phyloP scores from a whole-genome alignment of 1,140 invertebrate species.

The Drosophila punjabiensis region DNA sequence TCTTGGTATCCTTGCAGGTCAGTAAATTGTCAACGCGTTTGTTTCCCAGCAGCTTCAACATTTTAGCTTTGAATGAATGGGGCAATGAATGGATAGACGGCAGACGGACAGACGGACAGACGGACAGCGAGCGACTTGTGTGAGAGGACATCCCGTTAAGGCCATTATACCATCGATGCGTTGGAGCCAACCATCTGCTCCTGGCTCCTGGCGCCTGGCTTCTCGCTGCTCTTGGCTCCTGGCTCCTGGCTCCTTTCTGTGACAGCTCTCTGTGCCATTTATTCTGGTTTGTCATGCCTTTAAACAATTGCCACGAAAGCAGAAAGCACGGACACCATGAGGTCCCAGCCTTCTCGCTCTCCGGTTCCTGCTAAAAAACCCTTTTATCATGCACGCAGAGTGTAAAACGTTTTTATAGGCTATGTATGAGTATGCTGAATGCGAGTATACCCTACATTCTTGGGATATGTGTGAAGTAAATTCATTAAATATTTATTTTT shows the following conservation, averaged over 20 bases:
- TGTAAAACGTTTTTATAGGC: slow-evolving; percentile 1
- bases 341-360: background rate
- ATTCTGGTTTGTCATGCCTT: slow-evolving; percentile 56
- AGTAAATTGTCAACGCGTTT: slow-evolving; percentile 43
- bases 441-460: background rate
- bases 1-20: slow-evolving; percentile 56
- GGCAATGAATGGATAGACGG: slow-evolving; percentile 7
- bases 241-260: slow-evolving; percentile 5
- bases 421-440: background rate
- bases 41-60: slow-evolving; percentile 16
- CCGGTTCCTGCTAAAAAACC: slow-evolving; percentile 7
- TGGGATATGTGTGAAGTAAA: background rate
- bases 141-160: slow-evolving; percentile 24
- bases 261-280: slow-evolving; percentile 43
- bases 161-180: slow-evolving; percentile 25
- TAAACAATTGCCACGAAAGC: slow-evolving; percentile 51
- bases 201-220: background rate
- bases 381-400: slow-evolving; percentile 17
- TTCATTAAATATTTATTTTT: background rate
- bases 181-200: slow-evolving; percentile 6
- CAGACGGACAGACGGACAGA: background rate
- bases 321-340: slow-evolving; percentile 14
- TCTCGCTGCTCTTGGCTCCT: background rate
- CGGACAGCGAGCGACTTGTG: background rate
- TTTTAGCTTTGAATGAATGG: slow-evolving; percentile 25